phyloP scores from a whole-genome alignment of 2,113 vertebrate species.

The Malaclemys terrapin region DNA sequence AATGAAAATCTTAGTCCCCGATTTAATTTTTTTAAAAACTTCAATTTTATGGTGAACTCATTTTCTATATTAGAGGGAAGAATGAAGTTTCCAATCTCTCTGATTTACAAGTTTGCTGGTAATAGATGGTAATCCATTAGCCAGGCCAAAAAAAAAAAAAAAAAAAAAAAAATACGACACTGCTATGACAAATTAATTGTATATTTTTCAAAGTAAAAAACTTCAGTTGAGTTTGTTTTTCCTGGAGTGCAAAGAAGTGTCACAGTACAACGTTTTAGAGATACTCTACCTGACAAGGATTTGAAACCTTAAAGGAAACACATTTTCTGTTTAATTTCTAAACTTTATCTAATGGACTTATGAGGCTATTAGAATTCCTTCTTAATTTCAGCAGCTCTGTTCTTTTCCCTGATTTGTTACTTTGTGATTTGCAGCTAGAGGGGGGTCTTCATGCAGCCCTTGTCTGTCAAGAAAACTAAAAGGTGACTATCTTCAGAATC shows the following conservation, averaged over 20 bases:
- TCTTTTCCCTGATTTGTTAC: constrained; percentile 81
- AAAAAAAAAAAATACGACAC: neutral
- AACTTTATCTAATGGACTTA: neutral
- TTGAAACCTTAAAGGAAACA: neutral
- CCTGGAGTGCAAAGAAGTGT: neutral
- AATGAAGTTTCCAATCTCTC: neutral
- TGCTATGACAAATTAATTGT: neutral
- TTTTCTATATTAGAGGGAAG: neutral
- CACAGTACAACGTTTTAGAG: neutral
- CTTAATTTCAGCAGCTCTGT: constrained; percentile 58
- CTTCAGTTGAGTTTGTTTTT: neutral
- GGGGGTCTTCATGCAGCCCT: constrained; percentile 96
- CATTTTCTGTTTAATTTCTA: constrained; percentile 19
- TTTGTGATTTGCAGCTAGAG: constrained; percentile 92
- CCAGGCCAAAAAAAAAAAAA: neutral
- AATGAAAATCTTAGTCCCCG: neutral
- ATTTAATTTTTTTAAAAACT: neutral
- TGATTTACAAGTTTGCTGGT: constrained; percentile 5
- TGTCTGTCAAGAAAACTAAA: constrained; percentile 94
- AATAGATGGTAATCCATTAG: constrained; percentile 26
- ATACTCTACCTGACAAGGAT: neutral
- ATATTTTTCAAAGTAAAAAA: neutral
- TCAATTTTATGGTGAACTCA: neutral
- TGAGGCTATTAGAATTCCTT: constrained; percentile 66
- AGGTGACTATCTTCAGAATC: constrained; percentile 89